Evolutionary conservation across 2,797 vertebrate genomes (phyloP).

Genomic region (Gila robusta): DNA sequence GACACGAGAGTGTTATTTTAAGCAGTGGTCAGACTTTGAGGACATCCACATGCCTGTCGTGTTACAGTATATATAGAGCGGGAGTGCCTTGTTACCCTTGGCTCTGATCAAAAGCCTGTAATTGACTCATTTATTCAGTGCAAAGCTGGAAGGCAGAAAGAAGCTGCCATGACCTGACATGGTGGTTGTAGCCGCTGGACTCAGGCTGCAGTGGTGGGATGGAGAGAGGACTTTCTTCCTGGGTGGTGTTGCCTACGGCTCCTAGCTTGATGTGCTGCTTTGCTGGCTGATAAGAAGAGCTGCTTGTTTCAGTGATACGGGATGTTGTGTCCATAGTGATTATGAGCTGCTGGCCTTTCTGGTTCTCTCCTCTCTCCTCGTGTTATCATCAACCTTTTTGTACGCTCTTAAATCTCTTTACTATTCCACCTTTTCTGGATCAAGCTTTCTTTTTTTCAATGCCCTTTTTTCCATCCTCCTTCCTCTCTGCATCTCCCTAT

Average conservation of each 20-base stretch:
- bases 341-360: conserved; percentile 6
- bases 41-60: conserved; percentile 6
- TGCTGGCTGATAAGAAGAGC: conserved; percentile 25
- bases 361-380: not conserved
- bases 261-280: conserved; percentile 1
- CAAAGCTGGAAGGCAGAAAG: conserved; percentile 30
- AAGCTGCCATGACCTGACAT: not conserved
- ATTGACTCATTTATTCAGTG: conserved; percentile 39
- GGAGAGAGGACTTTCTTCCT: not conserved
- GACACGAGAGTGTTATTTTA: not conserved
- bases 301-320: conserved; percentile 5
- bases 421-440: not conserved
- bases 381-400: conserved; percentile 18
- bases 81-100: conserved; percentile 31
- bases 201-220: not conserved
- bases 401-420: not conserved
- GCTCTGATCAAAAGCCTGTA: conserved; percentile 39
- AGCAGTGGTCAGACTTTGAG: not conserved
- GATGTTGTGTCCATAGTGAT: not conserved
- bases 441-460: not conserved
- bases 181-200: conserved; percentile 4
- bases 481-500: not conserved
- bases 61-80: not conserved
- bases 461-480: not conserved
- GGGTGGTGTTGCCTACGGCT: conserved; percentile 13